Base-by-base conservation (phyloP, 2,113 vertebrate genomes). In the Sitta europaea region DNA sequence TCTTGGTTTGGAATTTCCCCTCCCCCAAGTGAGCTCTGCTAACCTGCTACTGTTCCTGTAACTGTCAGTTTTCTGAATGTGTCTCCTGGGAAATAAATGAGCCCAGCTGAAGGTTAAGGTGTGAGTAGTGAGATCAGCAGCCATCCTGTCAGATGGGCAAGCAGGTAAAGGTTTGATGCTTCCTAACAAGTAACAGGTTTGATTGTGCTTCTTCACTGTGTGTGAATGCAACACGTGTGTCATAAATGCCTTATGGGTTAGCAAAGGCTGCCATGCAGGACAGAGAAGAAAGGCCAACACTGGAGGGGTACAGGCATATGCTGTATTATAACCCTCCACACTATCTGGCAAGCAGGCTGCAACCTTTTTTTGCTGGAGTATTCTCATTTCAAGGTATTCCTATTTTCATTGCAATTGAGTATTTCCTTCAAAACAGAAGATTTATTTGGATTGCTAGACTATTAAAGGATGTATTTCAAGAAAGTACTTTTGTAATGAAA, bases 61-160 rank as follows among this genome's bases (percentile, higher is more conserved):
- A 33, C 45, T 54, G 35, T 61, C 88, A n/a, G 40, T 80, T 92
- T 96, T 92, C 88, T 27, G 54, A 63, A 88, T 55, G 4, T 24
- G 31, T 90, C 92, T 72, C 88, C 9, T 53, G 97, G 88, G 96
- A 71, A 97, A 93, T 74, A 66, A 95, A 55, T 51, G 96, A 96
- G 61, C 78, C 61, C 84, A 70, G 85, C 45, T n/a, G 78, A 92
- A 97, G 97, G 63, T 73, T 50, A 88, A 88, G 94, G 89, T 88
- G 70, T 74, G 86, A 92, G 51, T 40, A 58, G 86, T 14, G 86
- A 93, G 91, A 54, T 59, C 17, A 42, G 61, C 54, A 63, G 33
- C 40, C 45, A 48, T 57, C 86, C 90, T 90, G 65, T 96, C 95
- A 65, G 80, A 45, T 13, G 80, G 48, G 20, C 38, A 90, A 83